phyloP scores from a whole-genome alignment of 2,113 vertebrate genomes.

The Periophthalmodon schlosseri region DNA sequence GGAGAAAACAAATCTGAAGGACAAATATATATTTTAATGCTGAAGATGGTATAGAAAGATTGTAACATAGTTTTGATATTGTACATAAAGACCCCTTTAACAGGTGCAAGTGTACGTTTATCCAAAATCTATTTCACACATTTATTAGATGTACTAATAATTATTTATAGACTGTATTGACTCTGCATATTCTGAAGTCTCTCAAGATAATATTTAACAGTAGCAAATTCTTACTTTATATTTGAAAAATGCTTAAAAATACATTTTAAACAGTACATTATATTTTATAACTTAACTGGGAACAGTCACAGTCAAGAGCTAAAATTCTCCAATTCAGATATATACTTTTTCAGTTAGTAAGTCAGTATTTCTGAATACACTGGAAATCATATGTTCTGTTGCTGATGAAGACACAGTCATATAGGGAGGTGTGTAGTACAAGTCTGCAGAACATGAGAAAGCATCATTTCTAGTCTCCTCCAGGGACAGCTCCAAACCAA shows the following conservation, averaged over 20 bases:
- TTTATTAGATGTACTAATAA: too few species aligned
- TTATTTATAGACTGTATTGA: too few species aligned
- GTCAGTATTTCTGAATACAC: background rate
- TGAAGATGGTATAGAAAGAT: background rate
- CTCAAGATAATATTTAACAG: too few species aligned
- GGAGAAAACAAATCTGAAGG: background rate
- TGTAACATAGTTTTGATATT: background rate
- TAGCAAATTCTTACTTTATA: too few species aligned
- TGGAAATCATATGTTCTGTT: background rate
- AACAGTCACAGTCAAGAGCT: background rate
- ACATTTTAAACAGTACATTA: too few species aligned
- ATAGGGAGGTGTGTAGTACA: constrained; percentile 38
- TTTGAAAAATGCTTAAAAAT: too few species aligned
- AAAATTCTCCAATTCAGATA: background rate
- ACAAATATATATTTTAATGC: background rate
- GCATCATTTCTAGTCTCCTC: constrained; percentile 61
- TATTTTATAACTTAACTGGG: too few species aligned
- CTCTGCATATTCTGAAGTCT: too few species aligned
- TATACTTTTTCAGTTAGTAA: background rate
- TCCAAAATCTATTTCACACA: too few species aligned
- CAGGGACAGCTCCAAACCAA: constrained; percentile 61
- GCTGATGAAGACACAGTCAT: constrained; percentile 53
- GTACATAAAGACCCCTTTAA: too few species aligned
- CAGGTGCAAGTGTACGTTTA: too few species aligned
- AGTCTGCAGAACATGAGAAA: constrained; percentile 61